Evolutionary conservation across 2,888 invertebrate genomes (phyloP), one percentile per base, ranked within the genome.

Genomic region (Ophion slaviceki): DNA sequence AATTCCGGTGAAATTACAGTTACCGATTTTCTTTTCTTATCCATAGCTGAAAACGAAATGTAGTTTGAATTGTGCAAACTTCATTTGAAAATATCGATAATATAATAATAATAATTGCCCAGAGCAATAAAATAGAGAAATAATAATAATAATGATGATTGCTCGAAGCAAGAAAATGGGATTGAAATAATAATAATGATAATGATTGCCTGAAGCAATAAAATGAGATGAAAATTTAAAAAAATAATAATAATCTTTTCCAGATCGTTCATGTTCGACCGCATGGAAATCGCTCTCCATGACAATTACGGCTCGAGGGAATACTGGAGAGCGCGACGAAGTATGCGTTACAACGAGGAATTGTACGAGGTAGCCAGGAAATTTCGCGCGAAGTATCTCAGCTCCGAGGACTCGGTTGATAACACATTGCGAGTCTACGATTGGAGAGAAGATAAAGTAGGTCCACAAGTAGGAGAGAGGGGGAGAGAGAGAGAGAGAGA

Each of bases 311-410:
- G 99, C 0, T 96, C 96, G 66, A 94, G 94, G 79, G 94, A 96
- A 40, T 99, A 97, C 93, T 99, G 99, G 99, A 94, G 95, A 88
- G 97, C 97, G 28, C 95, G 98, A 85, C 95, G 98, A 89, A 99
- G 99, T 91, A 98, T 99, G 98, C 95, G 97, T 89, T 99, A 99
- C 93, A 96, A 97, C 82, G 94, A 95, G 72, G 93, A 96, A 20
- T 95, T 99, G 0, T 92, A 95, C 11, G 88, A 95, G 70, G 95
- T 96, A 57, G 99, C 98, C 0, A 95, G 95, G 77, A 92, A 95
- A 14, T 99, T 96, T 92, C 95, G 97, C 66, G 90, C 91, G 72
- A 90, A 92, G 24, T 94, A 95, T 89, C 94, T 98, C n/a, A 95
- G 96, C 91, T 97, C 97, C 0, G 94, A 94, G 17, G 95, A 96